Percentiles rank a stretch among this genome's conserved stretches.
Evolutionary conservation across 2,888 invertebrate species (phyloP).

Genomic region (Aspidiotus rigidus): DNA sequence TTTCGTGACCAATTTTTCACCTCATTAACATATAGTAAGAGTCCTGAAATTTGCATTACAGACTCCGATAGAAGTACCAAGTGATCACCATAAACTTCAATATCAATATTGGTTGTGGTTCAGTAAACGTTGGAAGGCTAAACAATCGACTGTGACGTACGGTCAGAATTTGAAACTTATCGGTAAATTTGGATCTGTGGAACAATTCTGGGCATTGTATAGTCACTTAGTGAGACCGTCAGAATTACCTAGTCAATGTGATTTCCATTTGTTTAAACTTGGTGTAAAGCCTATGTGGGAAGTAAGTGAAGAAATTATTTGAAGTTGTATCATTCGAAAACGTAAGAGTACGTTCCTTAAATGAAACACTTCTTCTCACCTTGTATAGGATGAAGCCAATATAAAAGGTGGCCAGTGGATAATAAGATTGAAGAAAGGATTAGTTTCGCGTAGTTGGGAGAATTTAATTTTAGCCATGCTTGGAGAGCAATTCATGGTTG

Average conservation of each 20-base stretch:
- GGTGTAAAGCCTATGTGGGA: conserved; percentile 99
- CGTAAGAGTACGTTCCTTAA: neutral
- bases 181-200: conserved; percentile 80
- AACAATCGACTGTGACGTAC: conserved; percentile 51
- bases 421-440: conserved; percentile 83
- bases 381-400: conserved; percentile 70
- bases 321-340: too few relatives aligned
- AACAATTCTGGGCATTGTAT: conserved; percentile 97
- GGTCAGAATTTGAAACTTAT: conserved; percentile 79
- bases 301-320: conserved; percentile 43
- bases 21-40: neutral
- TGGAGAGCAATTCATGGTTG: conserved; percentile 98
- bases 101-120: conserved; percentile 92
- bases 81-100: conserved; percentile 84
- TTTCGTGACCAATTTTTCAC: neutral
- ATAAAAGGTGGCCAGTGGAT: conserved; percentile 98
- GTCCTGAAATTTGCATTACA: conserved; percentile 38
- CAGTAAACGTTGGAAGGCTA: conserved; percentile 54
- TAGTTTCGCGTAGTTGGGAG: conserved; percentile 96
- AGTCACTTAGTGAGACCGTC: conserved; percentile 82
- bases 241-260: conserved; percentile 81
- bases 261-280: conserved; percentile 93
- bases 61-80: conserved; percentile 62
- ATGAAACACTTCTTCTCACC: neutral
- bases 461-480: conserved; percentile 96